These are phyloP conservation scores for Stegostoma tigrinum DNA, from an alignment of 2,113 vertebrate species.

Conservation along the genomic window DNA sequence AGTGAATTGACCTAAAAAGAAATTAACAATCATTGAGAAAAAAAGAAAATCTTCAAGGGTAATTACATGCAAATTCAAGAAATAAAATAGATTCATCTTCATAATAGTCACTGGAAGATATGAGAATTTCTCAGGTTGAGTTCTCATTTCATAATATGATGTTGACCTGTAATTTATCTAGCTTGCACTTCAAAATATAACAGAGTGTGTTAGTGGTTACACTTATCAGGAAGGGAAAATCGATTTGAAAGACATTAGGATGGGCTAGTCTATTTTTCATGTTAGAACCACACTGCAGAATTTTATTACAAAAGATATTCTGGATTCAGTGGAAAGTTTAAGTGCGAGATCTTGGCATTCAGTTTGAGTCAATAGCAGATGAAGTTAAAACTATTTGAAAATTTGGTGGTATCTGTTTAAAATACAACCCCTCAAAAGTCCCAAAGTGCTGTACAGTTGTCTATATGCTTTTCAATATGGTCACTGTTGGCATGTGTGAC, in stretches of 20 bases:
- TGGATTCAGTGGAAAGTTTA: not conserved
- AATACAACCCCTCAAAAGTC: not conserved
- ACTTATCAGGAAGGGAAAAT: not conserved
- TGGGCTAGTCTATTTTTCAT: not conserved
- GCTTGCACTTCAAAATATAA: not conserved
- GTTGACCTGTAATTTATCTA: not conserved
- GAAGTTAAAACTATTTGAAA: not conserved
- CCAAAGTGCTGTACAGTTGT: not conserved
- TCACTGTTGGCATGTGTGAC: not conserved
- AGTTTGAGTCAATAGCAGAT: not conserved
- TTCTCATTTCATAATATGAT: not conserved
- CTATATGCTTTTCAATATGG: not conserved
- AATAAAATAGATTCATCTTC: not conserved
- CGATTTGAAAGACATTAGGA: constrained; percentile 17
- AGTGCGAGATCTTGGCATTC: not conserved
- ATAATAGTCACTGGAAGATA: not conserved
- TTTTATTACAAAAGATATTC: not conserved
- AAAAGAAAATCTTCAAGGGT: not conserved
- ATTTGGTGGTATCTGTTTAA: not conserved
- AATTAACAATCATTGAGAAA: constrained; percentile 49
- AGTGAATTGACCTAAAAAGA: constrained; percentile 58
- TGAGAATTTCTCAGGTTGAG: not conserved
- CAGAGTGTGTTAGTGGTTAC: not conserved
- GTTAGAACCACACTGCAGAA: not conserved
- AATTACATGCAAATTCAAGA: not conserved